Evolutionary conservation across 1,140 invertebrate genomes (phyloP), one percentile per base, ranked within the genome.

Genomic region (Stenopsyche tienmushanensis): DNA sequence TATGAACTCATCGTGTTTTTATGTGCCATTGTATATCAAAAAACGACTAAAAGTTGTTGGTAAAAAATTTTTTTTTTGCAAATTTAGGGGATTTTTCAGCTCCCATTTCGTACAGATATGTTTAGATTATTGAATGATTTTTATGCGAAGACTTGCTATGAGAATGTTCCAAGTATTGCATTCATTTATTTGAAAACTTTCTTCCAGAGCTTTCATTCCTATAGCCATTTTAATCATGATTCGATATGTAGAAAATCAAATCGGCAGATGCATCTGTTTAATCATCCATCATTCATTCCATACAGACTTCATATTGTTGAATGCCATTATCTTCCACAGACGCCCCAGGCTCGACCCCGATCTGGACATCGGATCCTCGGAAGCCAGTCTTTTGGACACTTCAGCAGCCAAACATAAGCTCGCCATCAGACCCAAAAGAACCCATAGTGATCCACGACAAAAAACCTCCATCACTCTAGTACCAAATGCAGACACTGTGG

Each of bases 321-420:
- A 69, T 69, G 67, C 49, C 25, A 24, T 62, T 69, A 34, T 45
- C 65, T 54, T 53, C 57, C 67, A 62, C 80, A 89, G 86, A 79
- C 78, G 76, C 68, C 69, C 77, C 26, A 82, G 80, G 72, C 73
- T 83, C 70, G 85, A 88, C 74, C 80, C 82, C 10, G 82, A 83
- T 20, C 75, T 89, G 73, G 84, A 88, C 70, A 75, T 87, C 52
- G 76, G 75, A 5, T 78, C 82, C n/a, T 72, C 78, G 57, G 73
- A 78, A 24, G 81, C 79, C 7, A 77, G 83, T 60, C 81, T 88
- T 18, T 80, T 92, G 78, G 90, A 92, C 75, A 87, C 83, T 71
- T 81, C 85, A 1, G 89, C 90, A 0, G 90, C 90, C 1, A 84
- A 81, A 71, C 90, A 92, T 78, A 91, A 90, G 77, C 74, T 90